These are phyloP conservation scores for Sapayoa aenigma DNA, from an alignment of 2,113 vertebrate genomes.

Conservation along the genomic window DNA sequence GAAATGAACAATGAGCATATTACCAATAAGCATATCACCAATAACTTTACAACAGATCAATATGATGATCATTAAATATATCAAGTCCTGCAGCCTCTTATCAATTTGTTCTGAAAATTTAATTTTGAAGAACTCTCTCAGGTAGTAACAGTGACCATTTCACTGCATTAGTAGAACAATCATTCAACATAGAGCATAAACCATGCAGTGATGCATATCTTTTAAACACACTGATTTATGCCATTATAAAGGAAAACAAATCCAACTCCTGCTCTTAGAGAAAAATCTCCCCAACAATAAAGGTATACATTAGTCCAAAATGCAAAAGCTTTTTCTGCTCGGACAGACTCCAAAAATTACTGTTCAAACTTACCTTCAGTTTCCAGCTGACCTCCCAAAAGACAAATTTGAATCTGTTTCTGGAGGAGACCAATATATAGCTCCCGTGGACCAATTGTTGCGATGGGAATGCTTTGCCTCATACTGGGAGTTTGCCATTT, in stretches of 20 bases:
- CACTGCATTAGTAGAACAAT: neutral
- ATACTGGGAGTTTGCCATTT: constrained; percentile 74
- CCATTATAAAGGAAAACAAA: neutral
- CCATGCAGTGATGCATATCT: neutral
- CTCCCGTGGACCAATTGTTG: constrained; percentile 62
- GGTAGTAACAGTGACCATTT: neutral
- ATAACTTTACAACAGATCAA: neutral
- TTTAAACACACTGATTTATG: neutral
- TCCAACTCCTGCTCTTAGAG: neutral
- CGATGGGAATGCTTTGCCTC: constrained; percentile 70
- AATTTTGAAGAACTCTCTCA: neutral
- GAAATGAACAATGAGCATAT: neutral
- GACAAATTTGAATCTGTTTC: constrained; percentile 67
- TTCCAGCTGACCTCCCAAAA: constrained; percentile 29
- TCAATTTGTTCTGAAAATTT: neutral
- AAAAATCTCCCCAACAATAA: neutral
- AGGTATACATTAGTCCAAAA: neutral
- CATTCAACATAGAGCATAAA: neutral
- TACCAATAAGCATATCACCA: neutral
- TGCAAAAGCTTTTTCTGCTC: neutral
- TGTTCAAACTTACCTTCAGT: constrained; percentile 69
- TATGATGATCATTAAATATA: neutral
- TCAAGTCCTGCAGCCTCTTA: neutral
- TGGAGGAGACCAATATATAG: constrained; percentile 75
- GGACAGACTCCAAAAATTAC: neutral